A percentile compares a stretch with the other conserved stretches of the same genome.
Conservation (phyloP, 2,113 vertebrate genomes). For the Holacanthus passer region DNA sequence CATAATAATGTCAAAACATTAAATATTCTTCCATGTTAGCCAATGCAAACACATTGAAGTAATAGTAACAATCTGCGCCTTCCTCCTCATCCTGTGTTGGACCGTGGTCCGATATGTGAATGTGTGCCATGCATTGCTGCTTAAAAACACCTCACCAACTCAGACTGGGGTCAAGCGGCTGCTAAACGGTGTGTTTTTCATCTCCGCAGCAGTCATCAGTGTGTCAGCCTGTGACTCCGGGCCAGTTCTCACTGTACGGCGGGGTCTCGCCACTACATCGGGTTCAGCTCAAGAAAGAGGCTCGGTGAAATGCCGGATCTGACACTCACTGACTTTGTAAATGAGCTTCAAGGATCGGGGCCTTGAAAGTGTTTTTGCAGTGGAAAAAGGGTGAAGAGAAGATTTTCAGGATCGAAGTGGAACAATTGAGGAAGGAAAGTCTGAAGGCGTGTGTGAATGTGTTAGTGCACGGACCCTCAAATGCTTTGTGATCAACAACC, state of each 20-base stretch:
- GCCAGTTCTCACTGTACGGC: constrained; percentile 43
- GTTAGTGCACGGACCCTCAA: neutral
- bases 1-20: constrained; percentile 50
- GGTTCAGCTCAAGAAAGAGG: constrained; percentile 45
- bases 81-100: constrained; percentile 18
- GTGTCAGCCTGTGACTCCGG: constrained; percentile 56
- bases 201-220: constrained; percentile 42
- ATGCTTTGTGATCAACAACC: constrained; percentile 25
- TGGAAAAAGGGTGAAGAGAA: neutral
- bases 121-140: constrained; percentile 59
- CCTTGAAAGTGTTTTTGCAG: neutral
- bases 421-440: neutral
- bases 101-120: constrained; percentile 7
- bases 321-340: constrained; percentile 14
- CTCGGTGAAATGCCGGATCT: neutral
- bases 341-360: neutral
- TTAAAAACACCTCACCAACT: constrained; percentile 60
- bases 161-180: constrained; percentile 50
- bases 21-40: constrained; percentile 41
- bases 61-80: constrained; percentile 1
- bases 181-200: constrained; percentile 39
- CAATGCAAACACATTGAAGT: constrained; percentile 44
- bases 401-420: neutral
- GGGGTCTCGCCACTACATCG: constrained; percentile 53
- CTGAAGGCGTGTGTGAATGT: neutral